A percentile compares a stretch with the other conserved stretches of the same genome.
Conservation (phyloP, 2,113 vertebrate species). For the Corvus cornix region DNA sequence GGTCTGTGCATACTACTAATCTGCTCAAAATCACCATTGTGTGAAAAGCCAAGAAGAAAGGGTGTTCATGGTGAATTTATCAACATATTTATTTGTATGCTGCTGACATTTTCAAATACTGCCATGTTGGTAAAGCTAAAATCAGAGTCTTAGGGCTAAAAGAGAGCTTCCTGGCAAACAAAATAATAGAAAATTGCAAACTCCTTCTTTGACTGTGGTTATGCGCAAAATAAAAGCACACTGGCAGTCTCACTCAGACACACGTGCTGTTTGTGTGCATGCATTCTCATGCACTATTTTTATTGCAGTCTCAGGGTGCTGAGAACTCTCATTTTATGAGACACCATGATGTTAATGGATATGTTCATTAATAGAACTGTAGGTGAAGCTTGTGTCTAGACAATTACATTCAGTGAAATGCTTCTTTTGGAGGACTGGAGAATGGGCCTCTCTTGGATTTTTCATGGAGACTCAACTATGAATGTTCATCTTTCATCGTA, state of each 20-base stretch:
- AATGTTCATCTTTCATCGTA: background rate
- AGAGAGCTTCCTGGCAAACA: background rate
- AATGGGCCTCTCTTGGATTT: background rate
- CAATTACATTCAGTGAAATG: background rate
- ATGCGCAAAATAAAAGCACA: accelerated
- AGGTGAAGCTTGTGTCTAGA: background rate
- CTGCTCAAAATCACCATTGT: background rate
- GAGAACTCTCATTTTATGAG: background rate
- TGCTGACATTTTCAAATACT: background rate
- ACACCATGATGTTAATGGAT: background rate
- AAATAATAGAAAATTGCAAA: background rate
- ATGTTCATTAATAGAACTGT: background rate
- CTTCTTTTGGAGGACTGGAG: background rate
- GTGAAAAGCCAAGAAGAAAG: background rate
- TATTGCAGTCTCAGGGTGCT: background rate
- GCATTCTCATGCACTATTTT: background rate
- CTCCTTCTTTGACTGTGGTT: background rate
- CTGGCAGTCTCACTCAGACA: background rate
- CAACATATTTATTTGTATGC: background rate
- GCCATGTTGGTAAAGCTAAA: background rate
- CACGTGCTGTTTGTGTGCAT: accelerated
- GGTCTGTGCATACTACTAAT: background rate
- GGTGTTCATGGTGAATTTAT: background rate
- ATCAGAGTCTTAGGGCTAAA: background rate
- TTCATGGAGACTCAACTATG: background rate